Conservation (phyloP, 2,888 invertebrate species). For the Tetanocera ferruginea region DNA sequence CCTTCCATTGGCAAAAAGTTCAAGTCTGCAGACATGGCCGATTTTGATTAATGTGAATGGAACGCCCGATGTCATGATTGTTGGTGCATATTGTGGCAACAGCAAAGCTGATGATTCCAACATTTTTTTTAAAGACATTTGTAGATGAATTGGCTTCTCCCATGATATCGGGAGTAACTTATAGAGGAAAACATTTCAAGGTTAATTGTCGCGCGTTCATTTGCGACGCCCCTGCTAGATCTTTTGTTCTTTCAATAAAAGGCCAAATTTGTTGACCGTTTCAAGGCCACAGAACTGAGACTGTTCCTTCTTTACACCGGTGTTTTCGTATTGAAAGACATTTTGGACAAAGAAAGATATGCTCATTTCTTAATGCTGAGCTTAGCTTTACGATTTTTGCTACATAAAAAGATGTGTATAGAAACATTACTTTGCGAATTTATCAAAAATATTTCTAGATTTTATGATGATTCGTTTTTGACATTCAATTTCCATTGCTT, state of each 20-base stretch:
- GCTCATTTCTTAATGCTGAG: too few relatives aligned
- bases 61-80: constrained; percentile 33
- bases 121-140: constrained; percentile 31
- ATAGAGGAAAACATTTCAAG: too few relatives aligned
- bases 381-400: too few relatives aligned
- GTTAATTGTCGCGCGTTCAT: constrained; percentile 36
- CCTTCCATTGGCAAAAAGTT: constrained; percentile 36
- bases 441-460: too few relatives aligned
- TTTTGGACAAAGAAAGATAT: too few relatives aligned
- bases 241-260: constrained; percentile 37
- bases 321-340: background rate
- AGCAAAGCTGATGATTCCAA: constrained; percentile 38
- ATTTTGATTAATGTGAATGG: constrained; percentile 38
- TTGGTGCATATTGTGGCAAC: constrained; percentile 33
- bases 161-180: too few relatives aligned
- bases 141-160: too few relatives aligned
- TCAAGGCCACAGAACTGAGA: background rate
- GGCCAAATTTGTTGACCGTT: background rate
- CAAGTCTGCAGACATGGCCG: constrained; percentile 33
- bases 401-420: too few relatives aligned
- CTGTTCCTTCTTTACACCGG: background rate
- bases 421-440: too few relatives aligned
- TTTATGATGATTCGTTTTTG: too few relatives aligned
- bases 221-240: constrained; percentile 38
- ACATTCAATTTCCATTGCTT: too few relatives aligned